Conservation (phyloP, 2,888 invertebrate species). For the Monochamus alternatus region DNA sequence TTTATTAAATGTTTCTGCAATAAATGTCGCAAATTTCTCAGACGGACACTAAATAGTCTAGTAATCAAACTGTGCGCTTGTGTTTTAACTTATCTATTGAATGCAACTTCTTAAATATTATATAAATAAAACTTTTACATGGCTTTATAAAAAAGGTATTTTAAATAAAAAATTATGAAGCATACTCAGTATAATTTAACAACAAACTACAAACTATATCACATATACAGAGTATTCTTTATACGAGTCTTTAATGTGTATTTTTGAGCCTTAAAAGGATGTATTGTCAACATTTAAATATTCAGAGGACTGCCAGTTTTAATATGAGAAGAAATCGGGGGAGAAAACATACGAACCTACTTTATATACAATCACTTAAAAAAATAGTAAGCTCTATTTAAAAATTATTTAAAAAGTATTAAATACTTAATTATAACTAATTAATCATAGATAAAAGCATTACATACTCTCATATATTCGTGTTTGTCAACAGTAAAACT, state of each 20-base stretch:
- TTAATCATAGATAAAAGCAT: constrained; percentile 1
- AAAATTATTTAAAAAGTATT: constrained; percentile 9
- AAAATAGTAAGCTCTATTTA: constrained; percentile 5
- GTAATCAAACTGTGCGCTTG: neutral
- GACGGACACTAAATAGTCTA: neutral
- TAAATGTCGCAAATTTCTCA: no score
- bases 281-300: constrained; percentile 60
- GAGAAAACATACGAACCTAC: neutral
- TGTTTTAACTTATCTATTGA: constrained; percentile 12
- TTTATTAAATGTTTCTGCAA: no score
- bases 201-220: constrained; percentile 64
- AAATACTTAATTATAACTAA: constrained; percentile 13
- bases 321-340: constrained; percentile 17
- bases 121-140: constrained; percentile 42
- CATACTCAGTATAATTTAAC: constrained; percentile 55
- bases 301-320: constrained; percentile 28
- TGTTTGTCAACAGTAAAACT: constrained; percentile 35
- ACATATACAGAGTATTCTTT: constrained; percentile 65
- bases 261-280: constrained; percentile 59
- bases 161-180: constrained; percentile 50
- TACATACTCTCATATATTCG: neutral
- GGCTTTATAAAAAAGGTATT: constrained; percentile 39
- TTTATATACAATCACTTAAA: constrained; percentile 11
- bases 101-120: constrained; percentile 28
- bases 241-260: constrained; percentile 56